Percentiles rank a stretch among this genome's conserved stretches.
phyloP scores from a whole-genome alignment of 2,113 vertebrate species.

The Scomber japonicus region DNA sequence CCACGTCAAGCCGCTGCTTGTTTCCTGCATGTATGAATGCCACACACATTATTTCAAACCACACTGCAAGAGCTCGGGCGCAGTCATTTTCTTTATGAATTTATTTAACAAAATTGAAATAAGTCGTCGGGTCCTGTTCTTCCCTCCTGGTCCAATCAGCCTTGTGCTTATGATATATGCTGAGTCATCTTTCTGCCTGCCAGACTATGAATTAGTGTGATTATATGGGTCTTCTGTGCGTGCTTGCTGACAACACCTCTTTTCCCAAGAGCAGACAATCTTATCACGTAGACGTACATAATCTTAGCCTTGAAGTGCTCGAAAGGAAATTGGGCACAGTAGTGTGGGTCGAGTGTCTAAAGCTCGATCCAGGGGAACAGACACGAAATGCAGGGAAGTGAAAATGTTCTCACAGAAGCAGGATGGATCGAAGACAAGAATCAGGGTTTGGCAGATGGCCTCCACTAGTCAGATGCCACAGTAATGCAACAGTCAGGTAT shows the following conservation, averaged over 20 bases:
- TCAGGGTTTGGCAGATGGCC: background rate
- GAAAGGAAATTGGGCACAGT: background rate
- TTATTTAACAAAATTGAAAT: background rate
- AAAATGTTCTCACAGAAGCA: background rate
- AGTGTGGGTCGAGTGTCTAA: background rate
- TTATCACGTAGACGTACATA: background rate
- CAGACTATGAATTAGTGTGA: background rate
- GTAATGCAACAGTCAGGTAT: conserved; percentile 25
- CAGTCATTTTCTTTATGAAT: background rate
- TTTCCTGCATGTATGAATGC: background rate
- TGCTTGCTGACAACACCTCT: background rate
- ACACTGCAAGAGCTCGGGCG: background rate
- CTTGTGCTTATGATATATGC: background rate
- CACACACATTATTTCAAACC: background rate
- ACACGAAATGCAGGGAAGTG: background rate
- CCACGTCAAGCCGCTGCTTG: background rate
- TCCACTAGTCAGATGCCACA: background rate
- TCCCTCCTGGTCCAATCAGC: background rate
- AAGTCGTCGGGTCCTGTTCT: background rate
- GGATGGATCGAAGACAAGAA: background rate
- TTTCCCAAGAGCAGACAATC: background rate
- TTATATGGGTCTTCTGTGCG: no score
- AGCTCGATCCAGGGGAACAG: background rate
- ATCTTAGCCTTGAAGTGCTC: background rate
- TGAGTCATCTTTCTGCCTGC: background rate